phyloP scores from a whole-genome alignment of 2,888 invertebrate species.

The Drosophila paramelanica region DNA sequence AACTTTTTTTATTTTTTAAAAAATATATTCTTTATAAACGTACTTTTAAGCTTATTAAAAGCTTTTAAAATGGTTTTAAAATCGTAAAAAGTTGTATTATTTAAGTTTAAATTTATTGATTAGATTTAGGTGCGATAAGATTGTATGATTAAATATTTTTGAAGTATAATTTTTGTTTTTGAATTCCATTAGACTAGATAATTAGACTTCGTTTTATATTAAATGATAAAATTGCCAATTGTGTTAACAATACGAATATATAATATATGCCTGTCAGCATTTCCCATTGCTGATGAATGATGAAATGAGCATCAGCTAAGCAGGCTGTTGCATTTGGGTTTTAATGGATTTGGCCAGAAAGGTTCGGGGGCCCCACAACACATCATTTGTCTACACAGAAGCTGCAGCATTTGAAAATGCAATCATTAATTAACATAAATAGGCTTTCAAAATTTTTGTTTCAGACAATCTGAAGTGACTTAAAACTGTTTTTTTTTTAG shows the following conservation, averaged over 20 bases:
- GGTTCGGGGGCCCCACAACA: not conserved
- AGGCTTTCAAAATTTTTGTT: constrained; percentile 11
- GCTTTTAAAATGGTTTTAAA: too few relatives aligned
- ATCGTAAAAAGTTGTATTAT: too few relatives aligned
- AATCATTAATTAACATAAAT: constrained; percentile 32
- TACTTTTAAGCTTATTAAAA: not conserved
- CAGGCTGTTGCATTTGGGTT: not conserved
- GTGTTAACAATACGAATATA: too few relatives aligned
- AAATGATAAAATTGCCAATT: too few relatives aligned
- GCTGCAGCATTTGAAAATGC: not conserved
- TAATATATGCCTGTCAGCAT: constrained; percentile 28
- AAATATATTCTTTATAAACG: not conserved
- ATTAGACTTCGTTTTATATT: too few relatives aligned
- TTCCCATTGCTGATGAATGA: constrained; percentile 35
- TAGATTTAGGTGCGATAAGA: too few relatives aligned
- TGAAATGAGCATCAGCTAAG: constrained; percentile 18
- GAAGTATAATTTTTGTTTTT: constrained; percentile 13
- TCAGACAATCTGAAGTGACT: constrained; percentile 12
- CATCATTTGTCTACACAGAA: not conserved
- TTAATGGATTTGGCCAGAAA: constrained; percentile 14
- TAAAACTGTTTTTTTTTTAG: not conserved
- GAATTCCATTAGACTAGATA: too few relatives aligned
- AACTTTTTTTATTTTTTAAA: constrained; percentile 6
- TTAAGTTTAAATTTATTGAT: too few relatives aligned
- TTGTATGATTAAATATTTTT: too few relatives aligned